phyloP scores from a whole-genome alignment of 2,888 invertebrate genomes.

The Sialis lutaria region DNA sequence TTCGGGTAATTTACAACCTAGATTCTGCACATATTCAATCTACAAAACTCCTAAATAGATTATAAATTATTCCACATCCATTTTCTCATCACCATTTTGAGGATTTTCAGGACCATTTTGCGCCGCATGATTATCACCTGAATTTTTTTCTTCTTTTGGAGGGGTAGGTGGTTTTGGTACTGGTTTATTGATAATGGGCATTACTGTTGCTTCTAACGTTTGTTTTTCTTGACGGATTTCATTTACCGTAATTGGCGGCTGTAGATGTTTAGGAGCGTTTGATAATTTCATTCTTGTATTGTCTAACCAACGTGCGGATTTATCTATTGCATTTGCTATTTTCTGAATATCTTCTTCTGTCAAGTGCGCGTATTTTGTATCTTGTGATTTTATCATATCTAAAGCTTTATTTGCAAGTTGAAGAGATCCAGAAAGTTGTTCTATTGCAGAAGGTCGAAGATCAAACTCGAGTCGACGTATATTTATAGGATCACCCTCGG shows the following conservation, averaged over 20 bases:
- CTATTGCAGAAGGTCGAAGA: constrained; percentile 59
- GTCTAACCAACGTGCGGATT: constrained; percentile 70
- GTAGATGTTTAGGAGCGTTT: constrained; percentile 45
- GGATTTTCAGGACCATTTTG: too few relatives aligned
- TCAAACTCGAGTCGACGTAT: constrained; percentile 67
- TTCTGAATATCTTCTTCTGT: constrained; percentile 67
- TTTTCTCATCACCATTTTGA: too few relatives aligned
- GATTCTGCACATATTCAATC: too few relatives aligned
- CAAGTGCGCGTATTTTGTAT: constrained; percentile 63
- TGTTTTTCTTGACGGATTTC: constrained; percentile 67
- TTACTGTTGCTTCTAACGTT: constrained; percentile 41
- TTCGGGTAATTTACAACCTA: too few relatives aligned
- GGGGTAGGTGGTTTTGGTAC: constrained; percentile 65
- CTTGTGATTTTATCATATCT: constrained; percentile 49
- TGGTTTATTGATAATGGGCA: constrained; percentile 74
- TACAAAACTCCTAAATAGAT: too few relatives aligned
- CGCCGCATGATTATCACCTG: constrained; percentile 10
- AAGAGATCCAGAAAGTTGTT: constrained; percentile 60
- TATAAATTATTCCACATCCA: too few relatives aligned
- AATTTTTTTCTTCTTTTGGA: constrained; percentile 29
- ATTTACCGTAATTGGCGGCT: constrained; percentile 59
- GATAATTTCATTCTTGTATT: constrained; percentile 47
- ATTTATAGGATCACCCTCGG: constrained; percentile 79
- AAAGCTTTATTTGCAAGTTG: constrained; percentile 67
- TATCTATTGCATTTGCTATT: constrained; percentile 48